These are phyloP conservation scores for Lucilia sericata DNA, from an alignment of 1,140 invertebrate species.

Conservation along the genomic window DNA sequence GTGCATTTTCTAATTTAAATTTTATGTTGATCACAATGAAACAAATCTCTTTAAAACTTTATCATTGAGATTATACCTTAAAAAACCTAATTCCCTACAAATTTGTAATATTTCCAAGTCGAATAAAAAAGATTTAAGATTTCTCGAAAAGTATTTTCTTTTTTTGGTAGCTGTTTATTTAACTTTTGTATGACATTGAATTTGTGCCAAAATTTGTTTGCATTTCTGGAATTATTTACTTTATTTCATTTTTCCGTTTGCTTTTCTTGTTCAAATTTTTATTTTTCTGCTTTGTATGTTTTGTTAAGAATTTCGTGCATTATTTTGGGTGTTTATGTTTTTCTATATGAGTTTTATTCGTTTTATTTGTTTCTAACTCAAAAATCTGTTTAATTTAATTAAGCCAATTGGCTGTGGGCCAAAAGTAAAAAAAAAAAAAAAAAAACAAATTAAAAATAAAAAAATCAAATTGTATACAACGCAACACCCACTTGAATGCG, in stretches of 20 bases:
- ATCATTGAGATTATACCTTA: too few relatives aligned
- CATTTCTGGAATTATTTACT: conserved; percentile 25
- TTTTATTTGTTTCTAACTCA: conserved; percentile 1
- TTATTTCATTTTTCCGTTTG: background rate
- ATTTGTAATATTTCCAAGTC: too few relatives aligned
- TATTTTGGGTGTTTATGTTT: background rate
- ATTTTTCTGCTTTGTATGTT: background rate
- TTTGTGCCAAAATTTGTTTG: conserved; percentile 19
- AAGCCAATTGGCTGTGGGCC: conserved; percentile 35
- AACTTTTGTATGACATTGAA: conserved; percentile 36
- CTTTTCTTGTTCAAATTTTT: background rate
- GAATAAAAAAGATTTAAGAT: too few relatives aligned
- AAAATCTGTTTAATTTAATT: conserved; percentile 43
- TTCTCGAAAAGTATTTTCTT: too few relatives aligned
- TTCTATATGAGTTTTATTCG: background rate
- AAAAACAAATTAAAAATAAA: background rate
- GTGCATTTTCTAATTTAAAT: too few relatives aligned
- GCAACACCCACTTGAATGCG: conserved; percentile 25
- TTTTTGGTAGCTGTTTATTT: too few relatives aligned
- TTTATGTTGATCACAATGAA: too few relatives aligned
- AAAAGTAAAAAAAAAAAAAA: background rate
- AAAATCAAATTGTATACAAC: background rate
- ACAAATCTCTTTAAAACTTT: too few relatives aligned
- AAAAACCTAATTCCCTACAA: too few relatives aligned
- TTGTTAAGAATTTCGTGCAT: background rate